These are phyloP conservation scores for Cylloceria caligata DNA, from an alignment of 2,888 invertebrate genomes.

Conservation along the genomic window DNA sequence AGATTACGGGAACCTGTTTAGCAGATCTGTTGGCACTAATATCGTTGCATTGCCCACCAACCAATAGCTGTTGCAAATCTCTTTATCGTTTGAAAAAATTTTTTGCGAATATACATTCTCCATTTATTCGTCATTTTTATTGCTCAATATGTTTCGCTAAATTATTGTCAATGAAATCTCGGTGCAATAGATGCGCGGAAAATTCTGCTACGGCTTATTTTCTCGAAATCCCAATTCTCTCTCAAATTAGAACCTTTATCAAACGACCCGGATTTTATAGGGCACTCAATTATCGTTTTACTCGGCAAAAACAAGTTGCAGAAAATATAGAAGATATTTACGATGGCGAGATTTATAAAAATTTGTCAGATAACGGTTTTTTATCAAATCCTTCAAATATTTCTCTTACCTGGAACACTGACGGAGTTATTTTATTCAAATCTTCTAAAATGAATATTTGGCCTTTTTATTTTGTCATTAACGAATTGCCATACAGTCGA, in stretches of 20 bases:
- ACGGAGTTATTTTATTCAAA: constrained; percentile 33
- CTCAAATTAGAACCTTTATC: neutral
- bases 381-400: constrained; percentile 24
- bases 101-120: too few relatives aligned
- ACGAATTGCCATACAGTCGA: neutral
- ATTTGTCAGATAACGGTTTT: constrained; percentile 17
- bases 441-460: neutral
- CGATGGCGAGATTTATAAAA: constrained; percentile 36
- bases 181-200: too few relatives aligned
- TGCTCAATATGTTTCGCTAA: too few relatives aligned
- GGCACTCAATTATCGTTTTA: neutral
- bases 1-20: too few relatives aligned
- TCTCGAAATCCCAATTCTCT: constrained; percentile 21
- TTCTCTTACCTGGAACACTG: constrained; percentile 42
- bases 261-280: constrained; percentile 13
- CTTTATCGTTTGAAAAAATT: too few relatives aligned
- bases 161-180: too few relatives aligned
- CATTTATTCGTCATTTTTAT: too few relatives aligned
- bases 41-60: too few relatives aligned
- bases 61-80: too few relatives aligned
- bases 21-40: too few relatives aligned
- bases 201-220: too few relatives aligned
- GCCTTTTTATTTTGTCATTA: constrained; percentile 19
- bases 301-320: constrained; percentile 10
- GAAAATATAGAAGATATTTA: constrained; percentile 35